Base-by-base conservation (phyloP, 2,113 vertebrate genomes). In the Thalassoma bifasciatum region DNA sequence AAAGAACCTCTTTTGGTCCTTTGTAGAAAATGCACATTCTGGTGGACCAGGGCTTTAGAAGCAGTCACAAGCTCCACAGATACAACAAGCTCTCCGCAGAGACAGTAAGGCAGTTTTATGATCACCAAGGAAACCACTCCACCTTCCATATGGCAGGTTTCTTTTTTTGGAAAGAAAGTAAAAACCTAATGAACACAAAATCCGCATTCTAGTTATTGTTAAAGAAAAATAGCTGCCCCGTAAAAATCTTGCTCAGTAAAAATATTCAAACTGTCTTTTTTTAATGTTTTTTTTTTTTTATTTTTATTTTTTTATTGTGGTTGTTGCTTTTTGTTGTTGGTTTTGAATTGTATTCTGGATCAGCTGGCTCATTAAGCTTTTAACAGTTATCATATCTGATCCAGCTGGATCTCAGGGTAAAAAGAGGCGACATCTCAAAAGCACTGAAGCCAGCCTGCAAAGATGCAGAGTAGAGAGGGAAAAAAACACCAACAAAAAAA, bases 351-450 rank as follows among this genome's bases (percentile, higher is more conserved):
- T 81, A 75, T 88, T 89, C 74, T 84, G 64, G 80, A 86, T 91
- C 86, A 89, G 90, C 88, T 92, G 90, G 91, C 89, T 93, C 87
- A 86, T 88, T 93, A 95, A 94, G 95, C 95, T 95, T 95, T 95
- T 93, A 96, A 96, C 95, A 96, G 95, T 95, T 96, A 95, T 96
- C 95, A 72, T 90, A 72, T 84, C 38, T 62, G 86, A 94, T 94
- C 94, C 93, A 92, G 94, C 80, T 93, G 94, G 95, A 96, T 94
- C 94, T 95, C 92, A 93, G 94, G 95, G 95, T 94, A 95, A 95
- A 96, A 96, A 96, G 93, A 94, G 95, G 94, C 95, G 91, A 96
- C 95, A 94, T 95, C 95, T 95, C 95, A 92, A 96, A 96, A 95
- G 94, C 95, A 81, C 94, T 95, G 95, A 95, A 96, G 95, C 95